phyloP scores from a whole-genome alignment of 2,113 vertebrate species.

The Poecilia latipinna region DNA sequence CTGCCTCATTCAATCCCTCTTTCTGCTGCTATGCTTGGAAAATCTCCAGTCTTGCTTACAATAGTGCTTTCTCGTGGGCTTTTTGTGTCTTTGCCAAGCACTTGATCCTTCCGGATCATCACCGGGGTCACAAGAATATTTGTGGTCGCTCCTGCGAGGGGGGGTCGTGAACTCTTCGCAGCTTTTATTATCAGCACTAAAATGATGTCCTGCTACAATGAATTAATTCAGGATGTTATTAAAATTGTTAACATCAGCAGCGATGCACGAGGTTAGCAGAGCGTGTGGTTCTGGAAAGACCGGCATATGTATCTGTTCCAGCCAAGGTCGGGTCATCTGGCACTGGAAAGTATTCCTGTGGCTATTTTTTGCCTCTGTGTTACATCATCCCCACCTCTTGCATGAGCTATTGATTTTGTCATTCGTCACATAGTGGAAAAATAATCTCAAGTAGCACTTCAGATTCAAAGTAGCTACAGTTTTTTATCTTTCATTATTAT shows the following conservation, averaged over 20 bases:
- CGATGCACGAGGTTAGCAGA: neutral
- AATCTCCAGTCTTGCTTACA: conserved; percentile 8
- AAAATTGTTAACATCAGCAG: conserved; percentile 7
- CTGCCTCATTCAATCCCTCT: conserved; percentile 41
- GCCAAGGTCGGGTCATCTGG: conserved; percentile 52
- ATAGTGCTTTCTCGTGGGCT: conserved; percentile 10
- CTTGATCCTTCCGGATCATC: conserved; percentile 36
- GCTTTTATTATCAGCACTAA: conserved; percentile 9
- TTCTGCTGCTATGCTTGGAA: conserved; percentile 8
- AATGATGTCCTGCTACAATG: neutral
- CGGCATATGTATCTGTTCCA: conserved; percentile 26
- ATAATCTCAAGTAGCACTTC: conserved; percentile 13
- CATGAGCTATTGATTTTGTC: conserved; percentile 33
- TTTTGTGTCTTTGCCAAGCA: conserved; percentile 24
- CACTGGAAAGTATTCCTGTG: conserved; percentile 48
- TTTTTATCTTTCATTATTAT: conserved; percentile 9
- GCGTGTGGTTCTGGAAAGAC: conserved; percentile 10
- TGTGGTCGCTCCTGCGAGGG: conserved; percentile 1
- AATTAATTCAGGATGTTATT: conserved; percentile 26
- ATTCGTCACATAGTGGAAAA: conserved; percentile 20
- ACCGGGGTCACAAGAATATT: conserved; percentile 20
- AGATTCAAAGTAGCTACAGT: neutral
- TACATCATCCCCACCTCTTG: conserved; percentile 34
- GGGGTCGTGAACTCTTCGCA: neutral
- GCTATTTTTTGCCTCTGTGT: conserved; percentile 47